A percentile compares a stretch with the other conserved stretches of the same genome.
These are phyloP conservation scores for Periphyllus acericola DNA, from an alignment of 2,888 invertebrate genomes.

Conservation along the genomic window DNA sequence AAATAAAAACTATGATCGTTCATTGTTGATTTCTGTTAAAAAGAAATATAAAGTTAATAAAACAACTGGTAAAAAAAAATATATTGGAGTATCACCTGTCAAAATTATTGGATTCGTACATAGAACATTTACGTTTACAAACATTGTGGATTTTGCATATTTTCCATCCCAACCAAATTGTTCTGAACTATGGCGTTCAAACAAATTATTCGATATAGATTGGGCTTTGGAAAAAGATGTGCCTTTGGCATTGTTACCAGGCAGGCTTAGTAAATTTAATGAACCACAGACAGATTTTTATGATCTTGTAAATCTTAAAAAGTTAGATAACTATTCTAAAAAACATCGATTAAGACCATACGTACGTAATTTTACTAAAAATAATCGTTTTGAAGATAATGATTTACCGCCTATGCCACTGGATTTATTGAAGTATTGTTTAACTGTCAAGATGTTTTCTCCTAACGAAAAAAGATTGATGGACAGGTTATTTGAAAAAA, in stretches of 20 bases:
- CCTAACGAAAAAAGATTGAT: constrained; percentile 58
- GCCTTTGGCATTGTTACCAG: constrained; percentile 32
- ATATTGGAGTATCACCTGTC: constrained; percentile 2
- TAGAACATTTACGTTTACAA: constrained; percentile 48
- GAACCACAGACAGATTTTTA: constrained; percentile 57
- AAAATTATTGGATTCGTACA: constrained; percentile 43
- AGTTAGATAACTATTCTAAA: constrained; percentile 48
- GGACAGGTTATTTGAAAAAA: constrained; percentile 59
- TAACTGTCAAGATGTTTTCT: constrained; percentile 58
- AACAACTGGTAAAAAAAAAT: constrained; percentile 43
- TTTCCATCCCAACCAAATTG: constrained; percentile 47
- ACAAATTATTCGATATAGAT: constrained; percentile 46
- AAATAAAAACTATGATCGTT: constrained; percentile 42
- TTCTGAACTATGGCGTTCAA: constrained; percentile 49
- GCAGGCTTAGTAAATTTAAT: constrained; percentile 47
- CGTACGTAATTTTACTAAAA: constrained; percentile 54
- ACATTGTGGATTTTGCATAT: constrained; percentile 48
- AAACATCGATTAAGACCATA: constrained; percentile 52
- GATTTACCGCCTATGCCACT: constrained; percentile 53
- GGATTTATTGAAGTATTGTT: constrained; percentile 56
- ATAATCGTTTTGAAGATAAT: constrained; percentile 57
- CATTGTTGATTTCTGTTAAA: constrained; percentile 31
- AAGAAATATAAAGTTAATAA: constrained; percentile 57
- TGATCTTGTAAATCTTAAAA: constrained; percentile 49
- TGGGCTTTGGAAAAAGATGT: constrained; percentile 55